A percentile compares a stretch with the other conserved stretches of the same genome.
phyloP scores from a whole-genome alignment of 2,888 invertebrate species.

The Leptinotarsa rubiginosa region DNA sequence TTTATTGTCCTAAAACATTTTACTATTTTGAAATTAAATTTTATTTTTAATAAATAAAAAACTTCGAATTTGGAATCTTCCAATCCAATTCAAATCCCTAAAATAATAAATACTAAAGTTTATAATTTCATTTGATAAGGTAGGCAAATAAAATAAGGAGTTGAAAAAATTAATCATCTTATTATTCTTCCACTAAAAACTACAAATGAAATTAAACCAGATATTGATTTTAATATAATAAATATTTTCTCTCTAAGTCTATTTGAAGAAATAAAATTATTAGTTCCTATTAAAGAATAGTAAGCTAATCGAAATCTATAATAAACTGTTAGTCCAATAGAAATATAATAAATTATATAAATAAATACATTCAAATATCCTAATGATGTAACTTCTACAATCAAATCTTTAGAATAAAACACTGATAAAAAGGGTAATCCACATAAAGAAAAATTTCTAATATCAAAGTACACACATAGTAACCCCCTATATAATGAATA shows the following conservation, averaged over 20 bases:
- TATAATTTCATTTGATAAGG: slow-evolving; percentile 69
- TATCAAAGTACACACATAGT: slow-evolving; percentile 67
- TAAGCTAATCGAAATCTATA: slow-evolving; percentile 63
- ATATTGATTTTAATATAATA: slow-evolving; percentile 65
- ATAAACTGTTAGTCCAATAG: slow-evolving; percentile 70
- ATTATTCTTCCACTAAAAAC: slow-evolving; percentile 69
- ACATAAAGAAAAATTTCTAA: slow-evolving; percentile 63
- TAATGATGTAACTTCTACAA: slow-evolving; percentile 71
- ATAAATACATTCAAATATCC: slow-evolving; percentile 69
- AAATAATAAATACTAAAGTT: slow-evolving; percentile 68
- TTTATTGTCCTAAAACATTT: slow-evolving; percentile 67
- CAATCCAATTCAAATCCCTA: slow-evolving; percentile 66
- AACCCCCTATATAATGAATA: slow-evolving; percentile 73
- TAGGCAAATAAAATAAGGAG: slow-evolving; percentile 70
- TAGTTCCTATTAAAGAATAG: slow-evolving; percentile 69
- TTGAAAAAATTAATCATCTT: slow-evolving; percentile 70
- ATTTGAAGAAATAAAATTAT: slow-evolving; percentile 67
- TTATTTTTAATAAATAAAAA: slow-evolving; percentile 64
- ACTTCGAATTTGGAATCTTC: slow-evolving; percentile 66
- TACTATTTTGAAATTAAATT: slow-evolving; percentile 54
- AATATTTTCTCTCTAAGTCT: slow-evolving; percentile 68
- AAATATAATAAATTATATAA: slow-evolving; percentile 71
- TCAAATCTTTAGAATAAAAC: slow-evolving; percentile 75
- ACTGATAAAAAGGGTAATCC: slow-evolving; percentile 66
- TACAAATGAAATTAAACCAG: slow-evolving; percentile 67